Evolutionary conservation across 2,113 vertebrate species (phyloP).

Genomic region (Tor tambroides): DNA sequence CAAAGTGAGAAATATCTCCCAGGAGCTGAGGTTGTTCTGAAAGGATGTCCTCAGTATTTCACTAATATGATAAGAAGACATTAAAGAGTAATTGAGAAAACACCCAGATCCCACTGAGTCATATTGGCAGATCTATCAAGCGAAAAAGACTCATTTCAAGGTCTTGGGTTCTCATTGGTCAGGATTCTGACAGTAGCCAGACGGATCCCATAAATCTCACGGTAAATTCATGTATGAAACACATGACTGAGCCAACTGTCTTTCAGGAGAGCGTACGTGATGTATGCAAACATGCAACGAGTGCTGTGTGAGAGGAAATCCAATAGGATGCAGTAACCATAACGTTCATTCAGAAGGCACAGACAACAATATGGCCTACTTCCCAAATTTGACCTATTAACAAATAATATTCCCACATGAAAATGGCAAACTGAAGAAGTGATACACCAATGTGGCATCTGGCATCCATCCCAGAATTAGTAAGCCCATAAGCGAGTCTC

Average conservation of each 20-base stretch:
- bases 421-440: conserved; percentile 18
- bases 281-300: conserved; percentile 7
- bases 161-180: conserved; percentile 17
- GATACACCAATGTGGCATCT: conserved; percentile 10
- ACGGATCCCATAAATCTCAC: conserved; percentile 26
- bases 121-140: conserved; percentile 32
- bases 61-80: conserved; percentile 35
- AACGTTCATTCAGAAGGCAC: background rate
- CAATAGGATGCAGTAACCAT: background rate
- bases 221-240: conserved; percentile 16
- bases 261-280: background rate
- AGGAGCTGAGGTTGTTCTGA: background rate
- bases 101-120: background rate
- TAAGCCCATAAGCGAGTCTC: background rate
- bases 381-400: background rate
- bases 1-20: conserved; percentile 33
- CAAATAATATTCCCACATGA: background rate
- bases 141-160: conserved; percentile 41
- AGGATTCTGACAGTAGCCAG: conserved; percentile 16
- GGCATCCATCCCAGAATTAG: conserved; percentile 16
- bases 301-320: conserved; percentile 27
- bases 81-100: conserved; percentile 39
- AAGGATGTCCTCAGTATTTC: conserved; percentile 20
- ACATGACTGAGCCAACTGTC: conserved; percentile 21
- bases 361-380: background rate